Evolutionary conservation across 1,140 invertebrate species (phyloP), one percentile per base, ranked within the genome.

Genomic region (Halesus radiatus): DNA sequence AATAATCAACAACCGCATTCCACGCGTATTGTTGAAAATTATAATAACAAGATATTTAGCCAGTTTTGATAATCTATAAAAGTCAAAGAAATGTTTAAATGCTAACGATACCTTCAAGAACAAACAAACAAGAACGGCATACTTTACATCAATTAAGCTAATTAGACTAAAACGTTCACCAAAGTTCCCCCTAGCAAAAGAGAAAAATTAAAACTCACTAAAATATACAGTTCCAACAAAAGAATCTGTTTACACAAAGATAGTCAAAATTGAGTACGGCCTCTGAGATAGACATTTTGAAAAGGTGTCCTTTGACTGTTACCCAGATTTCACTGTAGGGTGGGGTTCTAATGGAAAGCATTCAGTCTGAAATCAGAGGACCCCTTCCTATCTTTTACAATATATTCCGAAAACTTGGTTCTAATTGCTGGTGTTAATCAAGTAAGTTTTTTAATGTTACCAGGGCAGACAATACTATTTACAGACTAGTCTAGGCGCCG

Each of bases 341-440:
- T 60, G 22, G 20, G 20, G 23, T 60, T 60, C 13, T 22, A 20
- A 22, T 20, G 20, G 58, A 60, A 20, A 22, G n/a, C 20, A 60
- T 60, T 60, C 15, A 13, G 58, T 22, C 13, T 60, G 58, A 60
- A 60, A 66, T 32, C 62, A 66, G 62, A 66, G 32, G n/a, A 26
- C 22, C 26, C 32, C 26, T 15, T 29, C 29, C 62, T 66, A 66
- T 66, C 15, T 29, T 37, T 23, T 72, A 52, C 45, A 64, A 64
- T 52, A 22, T 52, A 72, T 72, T 72, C 66, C n/a, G 37, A 23
- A 52, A 23, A 53, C 23, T 66, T 66, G 50, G 66, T 20, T 50
- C 66, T 72, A 52, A 72, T 72, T 72, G 66, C 37, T 22, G 16
- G n/a, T 18, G 66, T 72, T 72, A 72, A 72, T 72, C 66, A 72